Percentiles rank a stretch among this genome's conserved stretches.
These are phyloP conservation scores for Phymatocera aterrima DNA, from an alignment of 2,888 invertebrate genomes.

Conservation along the genomic window DNA sequence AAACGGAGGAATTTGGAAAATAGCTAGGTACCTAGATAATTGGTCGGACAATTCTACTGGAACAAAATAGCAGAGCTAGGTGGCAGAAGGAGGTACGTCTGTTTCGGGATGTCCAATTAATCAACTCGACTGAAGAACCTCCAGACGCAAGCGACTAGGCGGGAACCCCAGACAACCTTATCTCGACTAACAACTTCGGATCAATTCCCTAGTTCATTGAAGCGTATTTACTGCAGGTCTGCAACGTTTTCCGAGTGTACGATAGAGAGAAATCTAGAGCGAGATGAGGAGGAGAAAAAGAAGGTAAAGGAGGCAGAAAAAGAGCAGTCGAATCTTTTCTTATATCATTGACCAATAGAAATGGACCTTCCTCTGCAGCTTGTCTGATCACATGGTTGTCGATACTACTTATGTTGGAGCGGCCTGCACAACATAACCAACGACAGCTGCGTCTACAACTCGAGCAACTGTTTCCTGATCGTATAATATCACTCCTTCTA, in stretches of 20 bases:
- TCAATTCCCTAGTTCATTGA: slow-evolving; percentile 23
- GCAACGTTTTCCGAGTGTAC: background rate
- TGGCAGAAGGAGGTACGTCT: background rate
- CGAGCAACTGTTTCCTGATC: slow-evolving; percentile 40
- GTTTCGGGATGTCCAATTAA: slow-evolving; percentile 19
- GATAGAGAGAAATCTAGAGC: background rate
- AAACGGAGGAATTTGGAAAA: background rate
- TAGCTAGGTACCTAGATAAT: no score
- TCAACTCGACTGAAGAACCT: slow-evolving; percentile 10
- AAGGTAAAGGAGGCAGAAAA: background rate
- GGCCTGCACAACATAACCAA: background rate
- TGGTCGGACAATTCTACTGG: background rate
- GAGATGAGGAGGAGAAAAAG: background rate
- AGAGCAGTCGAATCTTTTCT: slow-evolving; percentile 19
- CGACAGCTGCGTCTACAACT: slow-evolving; percentile 33
- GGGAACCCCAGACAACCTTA: background rate
- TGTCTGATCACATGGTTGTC: slow-evolving; percentile 38
- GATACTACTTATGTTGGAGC: slow-evolving; percentile 3
- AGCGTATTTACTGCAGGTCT: slow-evolving; percentile 2
- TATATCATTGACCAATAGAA: slow-evolving; percentile 24
- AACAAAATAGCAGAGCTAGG: background rate
- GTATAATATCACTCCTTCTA: slow-evolving; percentile 12
- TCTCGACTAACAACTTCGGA: slow-evolving; percentile 11
- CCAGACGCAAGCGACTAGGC: background rate
- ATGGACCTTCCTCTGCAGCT: background rate